These are phyloP conservation scores for Tetrax tetrax DNA, from an alignment of 2,113 vertebrate species.

Conservation along the genomic window DNA sequence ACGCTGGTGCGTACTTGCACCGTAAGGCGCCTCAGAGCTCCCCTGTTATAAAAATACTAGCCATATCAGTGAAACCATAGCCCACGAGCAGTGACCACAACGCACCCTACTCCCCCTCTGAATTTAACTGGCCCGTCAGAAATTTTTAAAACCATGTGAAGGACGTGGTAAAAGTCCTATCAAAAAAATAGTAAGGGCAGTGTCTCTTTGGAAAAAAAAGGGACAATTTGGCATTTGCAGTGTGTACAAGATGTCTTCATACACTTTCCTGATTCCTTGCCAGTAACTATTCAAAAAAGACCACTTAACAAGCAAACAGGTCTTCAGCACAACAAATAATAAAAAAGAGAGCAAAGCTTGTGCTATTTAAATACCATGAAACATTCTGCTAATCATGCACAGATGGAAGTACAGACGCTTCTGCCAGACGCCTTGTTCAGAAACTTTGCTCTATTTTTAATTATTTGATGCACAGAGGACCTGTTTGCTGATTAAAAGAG, in stretches of 20 bases:
- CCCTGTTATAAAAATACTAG: rapidly evolving
- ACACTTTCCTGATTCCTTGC: conserved; percentile 61
- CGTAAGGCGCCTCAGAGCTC: neutral
- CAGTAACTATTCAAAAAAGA: conserved; percentile 57
- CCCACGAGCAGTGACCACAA: neutral
- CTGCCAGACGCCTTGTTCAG: conserved; percentile 77
- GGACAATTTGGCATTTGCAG: conserved; percentile 49
- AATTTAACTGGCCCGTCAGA: rapidly evolving
- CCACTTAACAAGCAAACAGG: conserved; percentile 68
- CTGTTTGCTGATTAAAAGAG: conserved; percentile 75
- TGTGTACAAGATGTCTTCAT: conserved; percentile 63
- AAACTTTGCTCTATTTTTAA: conserved; percentile 82
- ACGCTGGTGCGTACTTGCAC: rapidly evolving
- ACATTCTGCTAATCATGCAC: conserved; percentile 78
- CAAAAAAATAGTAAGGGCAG: neutral
- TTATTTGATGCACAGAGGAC: conserved; percentile 77
- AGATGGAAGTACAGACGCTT: conserved; percentile 76
- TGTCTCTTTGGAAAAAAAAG: neutral
- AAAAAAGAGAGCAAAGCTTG: conserved; percentile 75
- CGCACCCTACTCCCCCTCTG: rapidly evolving
- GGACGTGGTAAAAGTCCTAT: neutral
- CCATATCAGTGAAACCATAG: rapidly evolving
- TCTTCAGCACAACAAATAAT: conserved; percentile 69
- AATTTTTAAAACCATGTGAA: neutral
- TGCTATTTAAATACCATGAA: conserved; percentile 78